These are phyloP conservation scores for Andrena bucephala DNA, from an alignment of 2,888 invertebrate species.

Conservation along the genomic window DNA sequence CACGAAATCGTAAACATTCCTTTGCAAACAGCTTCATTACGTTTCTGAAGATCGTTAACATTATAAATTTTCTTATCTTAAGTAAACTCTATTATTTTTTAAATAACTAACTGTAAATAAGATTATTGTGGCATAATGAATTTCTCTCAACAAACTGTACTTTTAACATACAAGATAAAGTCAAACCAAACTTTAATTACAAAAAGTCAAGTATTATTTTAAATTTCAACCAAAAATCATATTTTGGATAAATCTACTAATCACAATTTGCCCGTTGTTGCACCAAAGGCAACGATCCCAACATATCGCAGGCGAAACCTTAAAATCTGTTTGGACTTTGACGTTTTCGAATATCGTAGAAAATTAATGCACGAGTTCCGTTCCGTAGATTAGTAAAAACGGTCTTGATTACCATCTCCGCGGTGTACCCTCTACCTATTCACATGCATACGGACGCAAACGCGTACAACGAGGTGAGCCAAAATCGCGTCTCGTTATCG, in stretches of 20 bases:
- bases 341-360: conserved; percentile 22
- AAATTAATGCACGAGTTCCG: conserved; percentile 30
- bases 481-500: conserved; percentile 54
- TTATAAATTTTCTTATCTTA: no score
- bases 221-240: background rate
- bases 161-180: no score
- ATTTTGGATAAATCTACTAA: background rate
- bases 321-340: conserved; percentile 45
- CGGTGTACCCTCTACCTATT: conserved; percentile 15
- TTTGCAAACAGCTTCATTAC: background rate
- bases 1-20: background rate
- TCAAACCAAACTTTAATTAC: no score
- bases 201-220: background rate
- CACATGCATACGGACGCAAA: background rate
- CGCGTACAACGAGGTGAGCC: conserved; percentile 28
- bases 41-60: background rate
- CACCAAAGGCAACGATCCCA: background rate
- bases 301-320: conserved; percentile 34
- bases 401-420: conserved; percentile 52
- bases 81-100: no score
- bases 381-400: conserved; percentile 31
- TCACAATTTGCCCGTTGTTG: background rate
- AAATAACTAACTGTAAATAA: no score
- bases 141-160: no score
- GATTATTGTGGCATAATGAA: no score